Base-by-base conservation (phyloP, 1,140 invertebrate genomes). In the Kradibia gibbosae region DNA sequence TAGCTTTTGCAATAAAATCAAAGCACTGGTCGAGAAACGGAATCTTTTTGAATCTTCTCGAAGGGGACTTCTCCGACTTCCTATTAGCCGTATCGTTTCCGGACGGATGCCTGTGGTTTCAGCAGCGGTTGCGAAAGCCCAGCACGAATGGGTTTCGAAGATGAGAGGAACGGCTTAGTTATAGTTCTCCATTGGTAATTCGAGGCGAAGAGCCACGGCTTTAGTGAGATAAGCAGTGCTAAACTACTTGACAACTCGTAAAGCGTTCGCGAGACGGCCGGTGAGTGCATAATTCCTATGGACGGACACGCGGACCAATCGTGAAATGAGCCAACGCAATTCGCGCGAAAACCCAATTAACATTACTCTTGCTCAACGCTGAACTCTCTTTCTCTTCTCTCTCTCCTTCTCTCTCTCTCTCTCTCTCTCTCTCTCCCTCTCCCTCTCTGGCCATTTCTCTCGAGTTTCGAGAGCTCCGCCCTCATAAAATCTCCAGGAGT, bases 241-340 rank as follows among this genome's bases (percentile, higher is more conserved):
- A 85, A 86, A 87, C 86, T 87, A 85, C 85, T 87, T 87, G 87
- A 87, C 86, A 84, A 86, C 82, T 87, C 86, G 85, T 88, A 87
- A 88, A 82, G 55, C 78, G 36, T 10, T 7, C 83, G 81, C 84
- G 84, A 78, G 76, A 53, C 25, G 48, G 62, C n/a, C 34, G 57
- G 20, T 28, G 62, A 85, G 85, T 87, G 87, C 85, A 87, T 87
- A 87, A 88, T 87, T 86, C 86, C 84, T 85, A 13, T 1, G 28
- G 36, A 57, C 62, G 50, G 79, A 73, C 77, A 71, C 42, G 70
- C 31, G 28, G 71, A 75, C 50, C 73, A 82, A 79, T 75, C 83
- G 84, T 81, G 62, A 82, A 67, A 78, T 82, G 60, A 85, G 74
- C 82, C 81, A 85, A 85, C 82, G 83, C 85, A 86, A 89, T 88